A percentile compares a stretch with the other conserved stretches of the same genome.
These are phyloP conservation scores for Drosophila parabipectinata DNA, from an alignment of 1,140 invertebrate genomes.

Conservation along the genomic window DNA sequence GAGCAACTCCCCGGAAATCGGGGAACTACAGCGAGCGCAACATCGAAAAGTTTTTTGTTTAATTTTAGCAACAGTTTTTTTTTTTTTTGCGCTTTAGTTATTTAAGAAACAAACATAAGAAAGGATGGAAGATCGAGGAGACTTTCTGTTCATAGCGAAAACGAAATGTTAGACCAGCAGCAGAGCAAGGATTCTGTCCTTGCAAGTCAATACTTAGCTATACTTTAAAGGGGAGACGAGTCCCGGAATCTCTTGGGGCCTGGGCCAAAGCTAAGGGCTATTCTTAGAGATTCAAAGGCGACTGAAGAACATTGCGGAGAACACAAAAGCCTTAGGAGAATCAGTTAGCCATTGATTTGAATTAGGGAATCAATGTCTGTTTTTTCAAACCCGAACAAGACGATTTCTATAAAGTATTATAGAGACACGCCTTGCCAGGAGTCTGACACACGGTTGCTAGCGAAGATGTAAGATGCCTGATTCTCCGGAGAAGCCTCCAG, in stretches of 20 bases:
- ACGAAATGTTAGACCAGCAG: conserved; percentile 30
- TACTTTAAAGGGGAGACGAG: conserved; percentile 5
- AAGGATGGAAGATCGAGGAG: conserved; percentile 4
- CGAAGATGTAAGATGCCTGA: neutral
- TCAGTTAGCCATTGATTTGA: too few relatives aligned
- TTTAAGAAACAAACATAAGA: conserved; percentile 17
- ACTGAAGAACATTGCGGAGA: too few relatives aligned
- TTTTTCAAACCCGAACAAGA: neutral
- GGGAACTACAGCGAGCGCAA: conserved; percentile 38
- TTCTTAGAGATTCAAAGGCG: neutral
- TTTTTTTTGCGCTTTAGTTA: conserved; percentile 58
- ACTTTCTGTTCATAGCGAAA: conserved; percentile 69
- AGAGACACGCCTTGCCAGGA: neutral
- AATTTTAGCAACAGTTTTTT: conserved; percentile 56
- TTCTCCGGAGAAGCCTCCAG: neutral
- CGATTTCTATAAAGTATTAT: neutral
- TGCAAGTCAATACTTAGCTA: conserved; percentile 56
- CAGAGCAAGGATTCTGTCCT: conserved; percentile 37
- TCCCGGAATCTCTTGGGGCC: neutral
- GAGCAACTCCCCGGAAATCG: conserved; percentile 1
- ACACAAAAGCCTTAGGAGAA: too few relatives aligned
- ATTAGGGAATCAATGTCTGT: too few relatives aligned
- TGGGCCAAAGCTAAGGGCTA: neutral
- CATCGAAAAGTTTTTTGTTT: conserved; percentile 68
- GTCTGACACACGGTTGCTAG: neutral